Conservation (phyloP, 2,113 vertebrate species). For the Eulemur macaco region DNA sequence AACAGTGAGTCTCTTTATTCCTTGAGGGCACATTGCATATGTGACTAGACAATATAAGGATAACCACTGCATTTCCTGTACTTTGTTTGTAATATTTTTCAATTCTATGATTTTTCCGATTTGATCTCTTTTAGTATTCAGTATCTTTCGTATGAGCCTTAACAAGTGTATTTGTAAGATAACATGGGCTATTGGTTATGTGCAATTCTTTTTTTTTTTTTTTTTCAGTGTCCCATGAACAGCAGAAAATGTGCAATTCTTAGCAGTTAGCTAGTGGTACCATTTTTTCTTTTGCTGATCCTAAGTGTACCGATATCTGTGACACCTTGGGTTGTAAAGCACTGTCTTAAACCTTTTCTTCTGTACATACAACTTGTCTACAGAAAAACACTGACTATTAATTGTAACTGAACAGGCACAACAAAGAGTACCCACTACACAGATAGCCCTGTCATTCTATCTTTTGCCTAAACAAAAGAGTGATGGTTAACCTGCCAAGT, state of each 20-base stretch:
- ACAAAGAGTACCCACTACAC: neutral
- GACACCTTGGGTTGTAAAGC: neutral
- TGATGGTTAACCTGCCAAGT: neutral
- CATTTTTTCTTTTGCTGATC: neutral
- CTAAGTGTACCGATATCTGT: neutral
- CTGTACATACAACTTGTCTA: neutral
- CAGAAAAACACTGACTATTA: neutral
- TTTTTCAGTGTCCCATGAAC: too few relatives aligned
- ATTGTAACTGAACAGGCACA: neutral
- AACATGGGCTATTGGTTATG: neutral
- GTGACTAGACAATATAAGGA: rapidly evolving
- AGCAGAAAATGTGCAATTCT: neutral
- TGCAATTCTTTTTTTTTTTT: neutral
- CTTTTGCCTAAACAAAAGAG: neutral
- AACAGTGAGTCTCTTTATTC: neutral
- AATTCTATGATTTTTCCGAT: neutral
- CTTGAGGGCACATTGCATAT: neutral
- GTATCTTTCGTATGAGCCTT: neutral
- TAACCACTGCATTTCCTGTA: neutral
- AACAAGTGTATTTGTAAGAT: neutral
- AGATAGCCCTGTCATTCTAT: neutral
- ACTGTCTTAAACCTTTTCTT: neutral
- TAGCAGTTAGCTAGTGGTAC: neutral
- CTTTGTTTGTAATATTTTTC: neutral
- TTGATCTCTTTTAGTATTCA: neutral